These are phyloP conservation scores for Orientallactaga sibirica DNA, from an alignment of 2,797 vertebrate species.

Conservation along the genomic window DNA sequence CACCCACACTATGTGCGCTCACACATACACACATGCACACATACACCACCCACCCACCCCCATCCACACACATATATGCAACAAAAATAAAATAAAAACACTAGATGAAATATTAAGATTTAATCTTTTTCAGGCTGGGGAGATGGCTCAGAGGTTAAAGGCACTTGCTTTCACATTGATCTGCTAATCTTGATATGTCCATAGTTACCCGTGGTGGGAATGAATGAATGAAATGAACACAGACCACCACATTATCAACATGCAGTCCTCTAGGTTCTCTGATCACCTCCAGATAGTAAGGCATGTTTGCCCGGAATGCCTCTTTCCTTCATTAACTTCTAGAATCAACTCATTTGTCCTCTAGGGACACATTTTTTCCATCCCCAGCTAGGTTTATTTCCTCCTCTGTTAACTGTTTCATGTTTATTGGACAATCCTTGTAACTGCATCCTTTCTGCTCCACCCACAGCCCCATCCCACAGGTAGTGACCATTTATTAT, in stretches of 20 bases:
- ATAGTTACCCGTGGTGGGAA: background rate
- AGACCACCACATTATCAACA: background rate
- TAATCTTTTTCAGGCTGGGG: background rate
- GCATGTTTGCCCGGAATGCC: background rate
- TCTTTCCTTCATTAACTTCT: background rate
- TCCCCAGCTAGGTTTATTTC: background rate
- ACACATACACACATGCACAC: too few relatives aligned
- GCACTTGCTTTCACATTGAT: background rate
- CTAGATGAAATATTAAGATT: background rate
- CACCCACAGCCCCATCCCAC: background rate
- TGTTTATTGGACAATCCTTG: background rate
- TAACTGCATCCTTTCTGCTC: background rate
- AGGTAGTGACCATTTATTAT: background rate
- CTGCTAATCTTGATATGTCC: background rate
- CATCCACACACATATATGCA: too few relatives aligned
- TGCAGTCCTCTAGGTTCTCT: background rate
- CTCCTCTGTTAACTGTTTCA: background rate
- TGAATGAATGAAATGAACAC: background rate
- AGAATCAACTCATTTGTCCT: background rate
- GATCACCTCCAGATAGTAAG: background rate
- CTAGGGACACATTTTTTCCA: background rate
- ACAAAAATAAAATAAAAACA: background rate
- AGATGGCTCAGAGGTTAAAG: too few relatives aligned
- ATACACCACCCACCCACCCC: too few relatives aligned
- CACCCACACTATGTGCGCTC: too few relatives aligned